These are phyloP conservation scores for Mantis religiosa DNA, from an alignment of 2,888 invertebrate species.

Conservation along the genomic window DNA sequence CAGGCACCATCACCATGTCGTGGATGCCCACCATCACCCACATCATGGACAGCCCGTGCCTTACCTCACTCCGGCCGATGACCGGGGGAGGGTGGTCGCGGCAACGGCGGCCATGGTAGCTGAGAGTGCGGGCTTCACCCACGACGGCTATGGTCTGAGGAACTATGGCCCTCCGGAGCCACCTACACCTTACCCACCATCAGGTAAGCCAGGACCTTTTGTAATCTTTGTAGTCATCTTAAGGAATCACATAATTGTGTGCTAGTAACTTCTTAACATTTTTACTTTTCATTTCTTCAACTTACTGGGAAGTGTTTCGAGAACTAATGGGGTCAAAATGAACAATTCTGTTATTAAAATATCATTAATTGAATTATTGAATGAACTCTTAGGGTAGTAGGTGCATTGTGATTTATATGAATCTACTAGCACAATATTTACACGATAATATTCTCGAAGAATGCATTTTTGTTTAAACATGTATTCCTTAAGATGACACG, in stretches of 20 bases:
- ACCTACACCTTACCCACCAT: constrained; percentile 72
- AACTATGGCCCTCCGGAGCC: constrained; percentile 70
- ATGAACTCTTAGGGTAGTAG: too few species aligned
- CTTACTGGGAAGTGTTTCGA: too few species aligned
- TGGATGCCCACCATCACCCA: constrained; percentile 54
- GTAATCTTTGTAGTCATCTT: background rate
- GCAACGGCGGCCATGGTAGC: constrained; percentile 52
- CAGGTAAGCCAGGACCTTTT: constrained; percentile 54
- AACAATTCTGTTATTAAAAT: too few species aligned
- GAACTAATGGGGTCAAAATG: too few species aligned
- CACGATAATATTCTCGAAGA: too few species aligned
- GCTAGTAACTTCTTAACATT: background rate
- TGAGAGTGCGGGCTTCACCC: constrained; percentile 62
- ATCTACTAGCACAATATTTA: too few species aligned
- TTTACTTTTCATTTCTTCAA: too few species aligned
- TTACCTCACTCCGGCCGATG: constrained; percentile 66
- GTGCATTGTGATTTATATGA: too few species aligned
- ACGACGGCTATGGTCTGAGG: constrained; percentile 70
- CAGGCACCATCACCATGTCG: constrained; percentile 54
- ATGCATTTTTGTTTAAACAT: too few species aligned
- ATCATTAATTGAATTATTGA: too few species aligned
- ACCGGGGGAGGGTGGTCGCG: constrained; percentile 62
- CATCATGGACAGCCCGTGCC: constrained; percentile 52
- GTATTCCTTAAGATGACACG: too few species aligned
- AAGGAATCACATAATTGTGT: background rate